Evolutionary conservation across 2,797 vertebrate species (phyloP), one percentile per base, ranked within the genome.

Genomic region (Synaphobranchus kaupii): DNA sequence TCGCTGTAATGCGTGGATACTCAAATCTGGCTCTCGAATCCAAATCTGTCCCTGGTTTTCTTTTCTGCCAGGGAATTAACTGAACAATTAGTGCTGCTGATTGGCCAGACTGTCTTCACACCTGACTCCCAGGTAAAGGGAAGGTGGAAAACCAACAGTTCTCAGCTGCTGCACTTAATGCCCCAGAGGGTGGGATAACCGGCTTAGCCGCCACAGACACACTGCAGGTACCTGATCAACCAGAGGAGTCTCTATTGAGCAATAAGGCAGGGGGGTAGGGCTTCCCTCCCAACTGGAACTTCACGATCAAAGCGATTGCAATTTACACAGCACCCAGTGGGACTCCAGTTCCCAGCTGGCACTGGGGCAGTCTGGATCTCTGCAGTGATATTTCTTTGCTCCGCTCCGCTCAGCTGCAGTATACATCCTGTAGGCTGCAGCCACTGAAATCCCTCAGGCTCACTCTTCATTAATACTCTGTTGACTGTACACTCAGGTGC

Each of bases 401-500:
- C n/a, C n/a, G n/a, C n/a, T 56, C 4, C 31, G 17, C 9, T 28
- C 81, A 52, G 28, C 81, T 54, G 39, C 34, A n/a, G 78, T 81
- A 4, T 39, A 20, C 12, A 78, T 34, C 47, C 47, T 81, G n/a
- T n/a, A 12, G n/a, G 52, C 9, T 22, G 48, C 80, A 50, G 47
- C 44, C 47, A 10, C 80, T 31, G 50, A 78, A 34, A 12, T 83
- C 81, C 81, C 25, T 54, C 15, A 20, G 81, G 25, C n/a, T 81
- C 3, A n/a, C 78, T 28, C 50, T 56, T 15, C 52, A 83, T 83
- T 83, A 56, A 54, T 28, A 31, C 15, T 2, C 81, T 83, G n/a
- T 83, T 48, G n/a, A 83, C 52, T 83, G 48, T 56, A 56, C 81
- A 50, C 81, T 83, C 81, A 54, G 81, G n/a, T 56, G 44, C 25